Conservation (phyloP, 2,113 vertebrate genomes). For the Tor tambroides region DNA sequence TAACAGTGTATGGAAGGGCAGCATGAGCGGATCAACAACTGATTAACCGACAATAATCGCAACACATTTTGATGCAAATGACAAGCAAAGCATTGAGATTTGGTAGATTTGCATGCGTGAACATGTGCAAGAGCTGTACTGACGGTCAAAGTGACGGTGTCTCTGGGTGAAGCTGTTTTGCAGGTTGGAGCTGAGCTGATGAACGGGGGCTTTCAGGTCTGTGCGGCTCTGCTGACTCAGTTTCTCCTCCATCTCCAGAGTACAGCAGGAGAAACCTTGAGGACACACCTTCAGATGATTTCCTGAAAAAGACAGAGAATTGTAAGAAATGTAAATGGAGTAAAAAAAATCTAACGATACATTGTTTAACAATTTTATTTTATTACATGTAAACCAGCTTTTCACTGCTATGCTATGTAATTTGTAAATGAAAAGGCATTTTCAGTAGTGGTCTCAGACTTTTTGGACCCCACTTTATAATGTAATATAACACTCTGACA, state of each 20-base stretch:
- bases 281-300: constrained; percentile 94
- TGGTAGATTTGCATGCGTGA: constrained; percentile 43
- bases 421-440: background rate
- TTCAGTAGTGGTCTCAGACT: background rate
- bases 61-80: background rate
- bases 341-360: too few relatives aligned
- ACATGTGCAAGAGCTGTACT: constrained; percentile 50
- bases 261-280: constrained; percentile 93
- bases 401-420: background rate
- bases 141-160: constrained; percentile 89
- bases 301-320: constrained; percentile 74
- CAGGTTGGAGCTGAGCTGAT: constrained; percentile 84
- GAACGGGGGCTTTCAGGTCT: constrained; percentile 87
- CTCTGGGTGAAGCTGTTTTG: constrained; percentile 88
- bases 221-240: constrained; percentile 90
- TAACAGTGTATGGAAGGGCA: background rate
- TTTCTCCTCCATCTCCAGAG: constrained; percentile 97
- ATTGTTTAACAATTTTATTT: too few relatives aligned
- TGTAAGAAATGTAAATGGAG: background rate
- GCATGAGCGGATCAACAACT: background rate
- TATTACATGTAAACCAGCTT: background rate
- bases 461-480: background rate
- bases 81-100: constrained; percentile 7
- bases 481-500: background rate
- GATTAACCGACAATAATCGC: background rate